These are phyloP conservation scores for Chromobotia macracanthus DNA, from an alignment of 2,797 vertebrate genomes.

Conservation along the genomic window DNA sequence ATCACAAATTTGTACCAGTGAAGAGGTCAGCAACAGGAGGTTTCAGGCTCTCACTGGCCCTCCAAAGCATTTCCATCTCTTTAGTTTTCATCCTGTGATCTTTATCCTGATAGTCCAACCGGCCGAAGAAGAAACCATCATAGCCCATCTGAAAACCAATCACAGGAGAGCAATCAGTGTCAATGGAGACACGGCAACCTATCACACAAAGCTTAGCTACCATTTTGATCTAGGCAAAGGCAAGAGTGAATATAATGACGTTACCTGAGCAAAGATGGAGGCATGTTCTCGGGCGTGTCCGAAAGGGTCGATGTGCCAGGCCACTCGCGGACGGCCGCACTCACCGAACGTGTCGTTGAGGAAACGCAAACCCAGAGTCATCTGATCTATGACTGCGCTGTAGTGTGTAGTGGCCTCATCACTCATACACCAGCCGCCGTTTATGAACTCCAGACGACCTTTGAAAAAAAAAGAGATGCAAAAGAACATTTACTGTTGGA, in stretches of 20 bases:
- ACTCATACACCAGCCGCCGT: conserved; percentile 93
- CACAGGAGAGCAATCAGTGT: not conserved
- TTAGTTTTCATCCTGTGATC: conserved; percentile 54
- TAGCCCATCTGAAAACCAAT: conserved; percentile 84
- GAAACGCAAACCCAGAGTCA: conserved; percentile 87
- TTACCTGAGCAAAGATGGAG: conserved; percentile 91
- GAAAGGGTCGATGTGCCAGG: conserved; percentile 95
- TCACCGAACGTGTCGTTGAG: conserved; percentile 83
- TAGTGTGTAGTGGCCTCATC: conserved; percentile 89
- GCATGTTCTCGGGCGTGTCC: conserved; percentile 91
- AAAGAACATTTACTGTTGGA: not conserved
- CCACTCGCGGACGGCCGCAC: conserved; percentile 83
- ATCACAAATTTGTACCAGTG: conserved; percentile 74
- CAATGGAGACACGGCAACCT: too few relatives aligned
- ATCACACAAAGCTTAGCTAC: too few relatives aligned
- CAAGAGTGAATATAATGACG: not conserved
- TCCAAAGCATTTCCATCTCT: conserved; percentile 89
- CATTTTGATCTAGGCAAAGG: too few relatives aligned
- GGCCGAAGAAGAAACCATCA: conserved; percentile 90
- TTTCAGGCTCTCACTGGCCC: conserved; percentile 79
- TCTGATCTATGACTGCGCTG: conserved; percentile 86
- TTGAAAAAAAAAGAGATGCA: too few relatives aligned
- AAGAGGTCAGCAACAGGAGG: conserved; percentile 86
- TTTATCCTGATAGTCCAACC: conserved; percentile 91
- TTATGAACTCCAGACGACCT: conserved; percentile 91